Evolutionary conservation across 2,888 invertebrate species (phyloP).

Genomic region (Acronicta alni): DNA sequence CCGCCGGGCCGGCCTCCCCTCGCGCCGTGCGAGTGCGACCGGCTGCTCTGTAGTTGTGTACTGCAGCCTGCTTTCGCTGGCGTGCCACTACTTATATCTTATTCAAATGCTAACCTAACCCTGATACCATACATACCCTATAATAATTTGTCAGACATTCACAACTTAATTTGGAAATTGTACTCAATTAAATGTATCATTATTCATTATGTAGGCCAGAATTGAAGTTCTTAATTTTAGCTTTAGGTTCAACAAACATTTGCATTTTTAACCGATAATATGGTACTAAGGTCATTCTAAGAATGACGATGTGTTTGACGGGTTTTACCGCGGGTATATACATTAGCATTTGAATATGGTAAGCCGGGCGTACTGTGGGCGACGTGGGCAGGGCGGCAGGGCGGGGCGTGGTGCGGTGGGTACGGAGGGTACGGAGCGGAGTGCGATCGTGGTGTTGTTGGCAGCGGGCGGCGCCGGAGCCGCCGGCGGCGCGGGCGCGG

Average conservation of each 20-base stretch:
- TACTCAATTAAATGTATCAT: neutral
- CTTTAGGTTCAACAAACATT: slow-evolving; percentile 8
- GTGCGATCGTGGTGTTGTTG: slow-evolving; percentile 84
- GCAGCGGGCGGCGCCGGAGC: slow-evolving; percentile 75
- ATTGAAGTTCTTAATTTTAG: slow-evolving; percentile 16
- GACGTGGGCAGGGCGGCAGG: slow-evolving; percentile 11
- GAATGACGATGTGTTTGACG: slow-evolving; percentile 2
- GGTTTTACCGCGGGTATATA: slow-evolving; percentile 7
- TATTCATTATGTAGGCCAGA: neutral
- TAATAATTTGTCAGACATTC: neutral
- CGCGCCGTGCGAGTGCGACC: slow-evolving; percentile 48
- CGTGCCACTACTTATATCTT: slow-evolving; percentile 34
- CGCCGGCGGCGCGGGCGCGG: slow-evolving; percentile 61
- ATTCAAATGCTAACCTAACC: slow-evolving; percentile 59
- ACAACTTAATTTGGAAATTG: neutral
- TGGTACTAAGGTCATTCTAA: neutral
- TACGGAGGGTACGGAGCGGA: slow-evolving; percentile 58
- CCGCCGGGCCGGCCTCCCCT: slow-evolving; percentile 40
- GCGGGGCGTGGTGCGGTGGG: slow-evolving; percentile 47
- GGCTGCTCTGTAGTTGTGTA: slow-evolving; percentile 7
- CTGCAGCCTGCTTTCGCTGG: slow-evolving; percentile 33
- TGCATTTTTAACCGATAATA: neutral
- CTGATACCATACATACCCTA: slow-evolving; percentile 4
- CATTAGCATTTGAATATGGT: slow-evolving; percentile 47
- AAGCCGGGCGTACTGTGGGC: slow-evolving; percentile 6